These are phyloP conservation scores for Sander lucioperca DNA, from an alignment of 2,113 vertebrate genomes.

Conservation along the genomic window DNA sequence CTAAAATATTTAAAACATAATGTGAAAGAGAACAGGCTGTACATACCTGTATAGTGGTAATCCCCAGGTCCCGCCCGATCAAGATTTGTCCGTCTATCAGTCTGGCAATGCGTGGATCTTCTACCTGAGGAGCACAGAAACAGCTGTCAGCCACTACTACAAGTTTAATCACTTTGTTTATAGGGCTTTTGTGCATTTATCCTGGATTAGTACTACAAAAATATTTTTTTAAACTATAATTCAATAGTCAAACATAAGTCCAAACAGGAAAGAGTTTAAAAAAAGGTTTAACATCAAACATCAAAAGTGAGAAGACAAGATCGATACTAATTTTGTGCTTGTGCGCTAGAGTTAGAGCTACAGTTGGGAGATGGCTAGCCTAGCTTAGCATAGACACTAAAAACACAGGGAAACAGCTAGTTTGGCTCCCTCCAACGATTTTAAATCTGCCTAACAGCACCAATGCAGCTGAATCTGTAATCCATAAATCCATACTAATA, in stretches of 20 bases:
- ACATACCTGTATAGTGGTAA: conserved; percentile 93
- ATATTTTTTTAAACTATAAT: not conserved
- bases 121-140: conserved; percentile 80
- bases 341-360: too few species aligned
- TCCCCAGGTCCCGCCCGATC: conserved; percentile 91
- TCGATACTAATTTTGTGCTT: not conserved
- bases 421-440: not conserved
- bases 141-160: not conserved
- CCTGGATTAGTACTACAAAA: not conserved
- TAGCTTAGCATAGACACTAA: not conserved
- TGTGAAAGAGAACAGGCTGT: not conserved
- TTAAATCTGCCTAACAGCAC: not conserved
- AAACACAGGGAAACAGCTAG: not conserved
- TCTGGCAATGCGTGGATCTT: conserved; percentile 89
- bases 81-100: conserved; percentile 90
- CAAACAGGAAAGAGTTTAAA: not conserved
- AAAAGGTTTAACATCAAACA: not conserved
- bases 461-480: too few species aligned
- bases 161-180: not conserved
- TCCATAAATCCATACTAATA: too few species aligned
- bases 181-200: not conserved
- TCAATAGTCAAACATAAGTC: not conserved
- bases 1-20: not conserved
- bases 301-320: not conserved
- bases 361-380: not conserved